Base-by-base conservation (phyloP, 1,140 invertebrate genomes). In the Drosophila takahashii region DNA sequence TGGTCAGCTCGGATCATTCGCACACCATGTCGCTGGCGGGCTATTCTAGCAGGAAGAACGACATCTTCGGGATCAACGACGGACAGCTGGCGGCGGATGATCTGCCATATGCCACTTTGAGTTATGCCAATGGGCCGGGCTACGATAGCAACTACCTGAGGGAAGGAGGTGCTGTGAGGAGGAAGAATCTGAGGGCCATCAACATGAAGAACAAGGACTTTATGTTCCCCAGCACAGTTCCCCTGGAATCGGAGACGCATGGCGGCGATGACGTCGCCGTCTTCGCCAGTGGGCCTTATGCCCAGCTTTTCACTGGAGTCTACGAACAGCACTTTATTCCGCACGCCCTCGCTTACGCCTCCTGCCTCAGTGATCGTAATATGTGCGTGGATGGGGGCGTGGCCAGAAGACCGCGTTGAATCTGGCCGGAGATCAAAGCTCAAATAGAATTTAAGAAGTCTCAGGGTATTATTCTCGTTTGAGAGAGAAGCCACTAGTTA, bases 311-410 rank as follows among this genome's bases (percentile, higher is more conserved):
- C 66, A 93, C 93, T 0, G 95, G 95, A 1, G 94, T 94, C 26
- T 95, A 95, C 61, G 95, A 96, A 71, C 95, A 96, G 83, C 95
- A 95, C 83, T 94, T 93, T 44, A 95, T 96, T 42, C 95, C 96
- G 1, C 94, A 96, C 80, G 93, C 94, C 7, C 94, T 96, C 78
- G 94, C 93, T 0, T 96, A 94, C 62, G 95, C 95, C 0, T 93
- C 95, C 2, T 96, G 95, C 62, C 93, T 95, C 4, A 95, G 94
- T 34, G 73, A 74, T 4, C 79, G 77, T 1, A 86, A 65, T 16
- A 89, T 89, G 84, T 89, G 84, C 16, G 39, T 61, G 15, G 84
- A 89, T 45, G 36, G 50, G 11, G 79, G 84, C 8, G 47, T 80
- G 27, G 44, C 36, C 13, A 51, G 84, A 1, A 50, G 79, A 26